Percentiles rank a stretch among this genome's conserved stretches.
Evolutionary conservation across 2,113 vertebrate species (phyloP).

Genomic region (Leiothrix lutea): DNA sequence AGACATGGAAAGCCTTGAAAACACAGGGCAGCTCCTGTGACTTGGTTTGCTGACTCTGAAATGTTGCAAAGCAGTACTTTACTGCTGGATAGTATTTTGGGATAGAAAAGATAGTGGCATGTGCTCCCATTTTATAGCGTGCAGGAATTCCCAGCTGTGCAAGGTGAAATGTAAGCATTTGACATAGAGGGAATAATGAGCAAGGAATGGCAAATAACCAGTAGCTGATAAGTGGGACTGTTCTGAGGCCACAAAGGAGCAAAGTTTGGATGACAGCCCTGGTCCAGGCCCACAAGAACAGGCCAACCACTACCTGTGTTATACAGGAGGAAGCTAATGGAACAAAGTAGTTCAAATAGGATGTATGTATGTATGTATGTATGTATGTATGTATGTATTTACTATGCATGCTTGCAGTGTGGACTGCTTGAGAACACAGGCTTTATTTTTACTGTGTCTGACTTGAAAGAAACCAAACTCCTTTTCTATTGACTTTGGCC

Average conservation of each 20-base stretch:
- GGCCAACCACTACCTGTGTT: not conserved
- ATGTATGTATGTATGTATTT: not conserved
- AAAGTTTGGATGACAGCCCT: not conserved
- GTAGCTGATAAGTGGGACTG: not conserved
- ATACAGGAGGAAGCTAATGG: not conserved
- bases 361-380: not conserved
- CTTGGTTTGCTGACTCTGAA: not conserved
- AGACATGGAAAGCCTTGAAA: not conserved
- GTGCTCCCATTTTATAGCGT: not conserved
- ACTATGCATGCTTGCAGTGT: not conserved
- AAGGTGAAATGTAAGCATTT: not conserved
- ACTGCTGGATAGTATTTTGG: not conserved
- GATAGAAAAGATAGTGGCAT: not conserved
- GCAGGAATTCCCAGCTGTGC: not conserved
- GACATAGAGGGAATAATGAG: not conserved
- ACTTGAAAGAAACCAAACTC: conserved; percentile 59
- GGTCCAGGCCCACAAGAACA: not conserved
- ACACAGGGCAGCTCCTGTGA: not conserved
- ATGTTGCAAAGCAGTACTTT: not conserved
- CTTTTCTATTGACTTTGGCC: conserved; percentile 72
- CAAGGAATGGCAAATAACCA: not conserved
- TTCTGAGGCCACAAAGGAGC: not conserved
- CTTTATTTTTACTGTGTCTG: not conserved
- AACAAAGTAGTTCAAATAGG: not conserved
- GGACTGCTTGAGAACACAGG: not conserved